Evolutionary conservation across 1,140 invertebrate genomes (phyloP), one percentile per base, ranked within the genome.

Genomic region (Calephelis virginiensis): DNA sequence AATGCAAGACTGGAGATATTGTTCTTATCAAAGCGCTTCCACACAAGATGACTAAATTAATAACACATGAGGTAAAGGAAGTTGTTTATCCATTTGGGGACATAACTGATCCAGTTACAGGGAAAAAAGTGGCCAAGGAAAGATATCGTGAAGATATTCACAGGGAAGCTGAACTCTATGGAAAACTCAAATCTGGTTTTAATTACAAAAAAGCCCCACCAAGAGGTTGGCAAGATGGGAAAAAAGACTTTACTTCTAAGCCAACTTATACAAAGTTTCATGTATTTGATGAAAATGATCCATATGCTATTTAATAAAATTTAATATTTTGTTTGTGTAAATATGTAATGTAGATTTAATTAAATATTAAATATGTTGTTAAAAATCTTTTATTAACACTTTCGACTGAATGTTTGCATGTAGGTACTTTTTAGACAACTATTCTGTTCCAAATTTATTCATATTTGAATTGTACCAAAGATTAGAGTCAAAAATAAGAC

Each of bases 81-180:
- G 93, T 97, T 12, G 93, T 98, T 37, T 96, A 96, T 88, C 95
- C 95, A 14, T 90, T 95, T 71, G 97, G 97, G 71, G 96, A 98
- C 91, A 91, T 97, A 13, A 95, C 93, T 53, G 96, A 97, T 91
- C 97, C 97, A 45, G 87, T 97, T 28, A 96, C 95, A 71, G 95
- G 95, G 38, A 97, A 97, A 81, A 96, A 96, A 87, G 93, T 95
- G 64, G 93, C 95, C 3, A 94, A 91, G 53, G 92, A 92, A 63
- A 91, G 92, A 77, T 97, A 96, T 74, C 94, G 97, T 78, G 95
- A 97, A 47, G 92, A 96, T 67, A 93, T 97, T 59, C 94, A 96
- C 53, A 92, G 92, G 81, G 85, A 93, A 56, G 93, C 92, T 75
- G 88, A 95, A 83, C 67, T 96, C 1, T 97, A 94, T 92, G 96